Evolutionary conservation across 2,797 vertebrate species (phyloP).

Genomic region (Dicrostonyx torquatus): DNA sequence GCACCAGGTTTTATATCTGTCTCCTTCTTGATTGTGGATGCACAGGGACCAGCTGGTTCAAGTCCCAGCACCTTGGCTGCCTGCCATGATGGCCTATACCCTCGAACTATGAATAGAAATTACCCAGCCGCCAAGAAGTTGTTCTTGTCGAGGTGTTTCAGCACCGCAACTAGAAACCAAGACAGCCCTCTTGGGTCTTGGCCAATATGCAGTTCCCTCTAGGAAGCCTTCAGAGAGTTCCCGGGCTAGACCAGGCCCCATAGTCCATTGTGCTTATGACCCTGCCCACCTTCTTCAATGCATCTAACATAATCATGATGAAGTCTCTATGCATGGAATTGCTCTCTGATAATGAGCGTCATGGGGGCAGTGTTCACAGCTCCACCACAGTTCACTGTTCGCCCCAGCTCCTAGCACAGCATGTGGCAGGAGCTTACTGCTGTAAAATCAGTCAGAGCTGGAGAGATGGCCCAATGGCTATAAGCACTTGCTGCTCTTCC

Average conservation of each 20-base stretch:
- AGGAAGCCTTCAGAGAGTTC: not conserved
- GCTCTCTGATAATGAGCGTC: not conserved
- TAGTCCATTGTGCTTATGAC: too few relatives aligned
- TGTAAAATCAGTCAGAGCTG: not conserved
- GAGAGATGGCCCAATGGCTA: not conserved
- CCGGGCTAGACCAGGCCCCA: not conserved
- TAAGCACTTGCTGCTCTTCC: not conserved
- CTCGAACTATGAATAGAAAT: not conserved
- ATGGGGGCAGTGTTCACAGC: too few relatives aligned
- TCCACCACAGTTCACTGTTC: not conserved
- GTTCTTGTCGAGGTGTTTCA: not conserved
- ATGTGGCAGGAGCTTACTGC: not conserved
- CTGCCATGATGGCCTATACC: not conserved
- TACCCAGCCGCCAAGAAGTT: not conserved
- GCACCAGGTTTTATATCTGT: not conserved
- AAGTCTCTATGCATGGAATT: too few relatives aligned
- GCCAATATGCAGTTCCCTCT: not conserved
- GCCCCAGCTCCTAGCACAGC: not conserved
- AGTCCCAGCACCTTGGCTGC: not conserved
- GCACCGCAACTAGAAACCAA: not conserved
- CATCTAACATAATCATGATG: not conserved
- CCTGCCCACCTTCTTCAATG: not conserved
- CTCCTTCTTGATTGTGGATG: not conserved
- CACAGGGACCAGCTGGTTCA: not conserved
- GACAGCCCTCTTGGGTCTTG: not conserved